phyloP scores from a whole-genome alignment of 2,888 invertebrate species.

The Noctua janthina region DNA sequence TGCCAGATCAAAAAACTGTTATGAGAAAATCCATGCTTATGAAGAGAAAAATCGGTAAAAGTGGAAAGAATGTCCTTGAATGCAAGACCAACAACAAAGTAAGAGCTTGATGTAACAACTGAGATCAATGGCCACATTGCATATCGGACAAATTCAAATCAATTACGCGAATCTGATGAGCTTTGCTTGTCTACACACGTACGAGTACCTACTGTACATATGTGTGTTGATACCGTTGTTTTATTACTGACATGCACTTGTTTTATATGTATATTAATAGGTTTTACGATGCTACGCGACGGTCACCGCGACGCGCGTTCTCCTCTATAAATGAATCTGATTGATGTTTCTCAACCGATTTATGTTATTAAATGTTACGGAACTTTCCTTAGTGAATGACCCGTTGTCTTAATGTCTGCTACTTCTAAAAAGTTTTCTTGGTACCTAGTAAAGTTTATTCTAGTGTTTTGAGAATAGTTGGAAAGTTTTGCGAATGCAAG shows the following conservation, averaged over 20 bases:
- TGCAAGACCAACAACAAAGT: constrained; percentile 35
- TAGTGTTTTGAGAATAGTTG: constrained; percentile 17
- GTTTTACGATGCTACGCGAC: constrained; percentile 56
- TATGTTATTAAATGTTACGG: constrained; percentile 53
- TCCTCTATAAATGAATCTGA: constrained; percentile 53
- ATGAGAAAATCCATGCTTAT: constrained; percentile 7
- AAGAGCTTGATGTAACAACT: constrained; percentile 33
- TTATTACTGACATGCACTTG: constrained; percentile 61
- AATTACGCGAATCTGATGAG: constrained; percentile 70
- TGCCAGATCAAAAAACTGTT: not conserved
- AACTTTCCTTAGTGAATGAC: constrained; percentile 59
- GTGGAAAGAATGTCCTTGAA: constrained; percentile 16
- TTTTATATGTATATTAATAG: constrained; percentile 60
- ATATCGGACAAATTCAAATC: constrained; percentile 77
- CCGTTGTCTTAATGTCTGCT: constrained; percentile 27
- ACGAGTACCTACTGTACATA: constrained; percentile 46
- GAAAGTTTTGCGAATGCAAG: constrained; percentile 23
- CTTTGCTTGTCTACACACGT: constrained; percentile 69
- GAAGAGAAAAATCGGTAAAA: constrained; percentile 19
- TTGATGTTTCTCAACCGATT: constrained; percentile 54
- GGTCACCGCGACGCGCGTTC: constrained; percentile 49
- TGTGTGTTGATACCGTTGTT: constrained; percentile 69
- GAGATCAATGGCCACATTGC: constrained; percentile 71
- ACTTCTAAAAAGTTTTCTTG: constrained; percentile 26
- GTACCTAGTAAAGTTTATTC: constrained; percentile 32